phyloP scores from a whole-genome alignment of 2,113 vertebrate species.

The Gopherus evgoodei region DNA sequence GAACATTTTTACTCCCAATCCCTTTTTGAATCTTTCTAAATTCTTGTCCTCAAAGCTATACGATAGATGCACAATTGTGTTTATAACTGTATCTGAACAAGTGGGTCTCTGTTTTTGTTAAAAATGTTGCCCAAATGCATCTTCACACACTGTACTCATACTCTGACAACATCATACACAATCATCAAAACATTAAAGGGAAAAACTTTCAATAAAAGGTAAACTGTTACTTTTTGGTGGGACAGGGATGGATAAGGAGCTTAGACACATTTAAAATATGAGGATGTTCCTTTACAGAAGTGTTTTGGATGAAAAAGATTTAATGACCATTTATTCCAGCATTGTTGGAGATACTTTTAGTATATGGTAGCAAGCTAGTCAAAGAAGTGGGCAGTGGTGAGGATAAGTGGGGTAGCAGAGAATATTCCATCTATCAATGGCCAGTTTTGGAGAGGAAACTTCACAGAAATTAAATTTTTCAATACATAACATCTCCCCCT shows the following conservation, averaged over 20 bases:
- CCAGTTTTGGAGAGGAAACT: not conserved
- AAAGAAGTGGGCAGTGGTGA: too few relatives aligned
- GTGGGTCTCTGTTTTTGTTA: not conserved
- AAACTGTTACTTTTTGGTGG: not conserved
- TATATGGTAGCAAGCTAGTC: too few relatives aligned
- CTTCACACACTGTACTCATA: not conserved
- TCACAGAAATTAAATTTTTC: not conserved
- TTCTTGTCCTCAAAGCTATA: not conserved
- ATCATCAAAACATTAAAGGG: not conserved
- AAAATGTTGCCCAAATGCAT: not conserved
- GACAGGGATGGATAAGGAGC: not conserved
- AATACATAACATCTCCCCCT: not conserved
- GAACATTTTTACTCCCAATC: not conserved
- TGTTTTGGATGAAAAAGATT: not conserved
- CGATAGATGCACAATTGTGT: not conserved
- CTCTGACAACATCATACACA: not conserved
- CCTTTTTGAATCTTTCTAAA: not conserved
- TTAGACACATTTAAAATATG: not conserved
- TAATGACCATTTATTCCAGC: not conserved
- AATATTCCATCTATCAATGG: not conserved
- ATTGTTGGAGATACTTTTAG: too few relatives aligned
- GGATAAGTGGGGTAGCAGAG: not conserved
- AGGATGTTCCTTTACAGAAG: not conserved
- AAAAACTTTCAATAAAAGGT: not conserved
- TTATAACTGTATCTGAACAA: not conserved